Percentiles rank a stretch among this genome's conserved stretches.
Evolutionary conservation across 2,113 vertebrate genomes (phyloP).

Genomic region (Phrynocephalus versicolor): DNA sequence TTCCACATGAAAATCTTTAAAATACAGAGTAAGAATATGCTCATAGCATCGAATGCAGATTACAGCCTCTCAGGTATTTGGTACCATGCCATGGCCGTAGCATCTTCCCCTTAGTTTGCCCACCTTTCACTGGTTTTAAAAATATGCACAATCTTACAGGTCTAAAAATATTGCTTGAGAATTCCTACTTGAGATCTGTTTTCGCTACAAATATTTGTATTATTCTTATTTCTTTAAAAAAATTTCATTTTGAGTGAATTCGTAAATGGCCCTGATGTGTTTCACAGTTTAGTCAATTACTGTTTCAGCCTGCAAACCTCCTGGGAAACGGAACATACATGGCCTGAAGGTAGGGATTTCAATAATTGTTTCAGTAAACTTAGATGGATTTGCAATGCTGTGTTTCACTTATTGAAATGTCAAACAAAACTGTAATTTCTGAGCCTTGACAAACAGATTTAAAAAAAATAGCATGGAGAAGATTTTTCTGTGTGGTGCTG

Average conservation of each 20-base stretch:
- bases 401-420: constrained; percentile 99
- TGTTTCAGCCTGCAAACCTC: constrained; percentile 99
- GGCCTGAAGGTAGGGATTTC: constrained; percentile 99
- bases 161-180: constrained; percentile 84
- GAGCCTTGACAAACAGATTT: constrained; percentile 78
- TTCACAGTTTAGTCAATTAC: constrained; percentile 99
- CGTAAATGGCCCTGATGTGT: constrained; percentile 98
- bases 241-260: constrained; percentile 94
- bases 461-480: constrained; percentile 21
- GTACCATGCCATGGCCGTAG: no score
- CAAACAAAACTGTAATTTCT: constrained; percentile 91
- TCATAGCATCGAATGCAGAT: neutral
- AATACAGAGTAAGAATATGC: neutral
- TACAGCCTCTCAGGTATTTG: neutral
- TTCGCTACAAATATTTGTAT: constrained; percentile 88
- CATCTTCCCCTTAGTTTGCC: constrained; percentile 6
- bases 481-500: constrained; percentile 50
- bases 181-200: constrained; percentile 89
- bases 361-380: constrained; percentile 99
- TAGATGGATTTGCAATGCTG: constrained; percentile 97
- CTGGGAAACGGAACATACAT: constrained; percentile 99
- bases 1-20: neutral
- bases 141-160: constrained; percentile 82
- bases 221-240: constrained; percentile 90
- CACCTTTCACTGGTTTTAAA: constrained; percentile 77